Evolutionary conservation across 2,797 vertebrate species (phyloP).

Genomic region (Anguilla marmorata): DNA sequence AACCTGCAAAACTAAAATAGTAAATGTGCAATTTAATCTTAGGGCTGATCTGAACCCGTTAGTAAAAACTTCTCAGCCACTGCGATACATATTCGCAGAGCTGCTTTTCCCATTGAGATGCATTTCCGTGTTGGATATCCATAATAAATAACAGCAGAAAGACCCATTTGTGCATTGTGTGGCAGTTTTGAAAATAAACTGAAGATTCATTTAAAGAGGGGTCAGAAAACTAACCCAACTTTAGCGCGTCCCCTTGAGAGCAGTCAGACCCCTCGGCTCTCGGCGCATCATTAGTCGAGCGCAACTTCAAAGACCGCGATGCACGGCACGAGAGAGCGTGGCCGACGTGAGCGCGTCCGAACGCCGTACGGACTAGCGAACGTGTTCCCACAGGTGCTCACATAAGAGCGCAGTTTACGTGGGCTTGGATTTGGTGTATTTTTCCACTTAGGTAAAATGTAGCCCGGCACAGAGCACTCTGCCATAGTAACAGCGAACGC

Average conservation of each 20-base stretch:
- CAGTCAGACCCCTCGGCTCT: neutral
- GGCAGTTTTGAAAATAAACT: neutral
- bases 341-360: neutral
- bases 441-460: neutral
- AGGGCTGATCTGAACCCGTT: neutral
- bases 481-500: slow-evolving; percentile 12
- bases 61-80: neutral
- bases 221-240: neutral
- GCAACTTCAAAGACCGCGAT: neutral
- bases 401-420: neutral
- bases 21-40: neutral
- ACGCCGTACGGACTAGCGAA: neutral
- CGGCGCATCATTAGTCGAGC: neutral
- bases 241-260: neutral
- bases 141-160: slow-evolving; percentile 1
- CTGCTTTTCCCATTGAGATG: neutral
- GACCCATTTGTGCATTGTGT: neutral
- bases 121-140: neutral
- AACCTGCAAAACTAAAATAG: neutral
- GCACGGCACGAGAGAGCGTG: neutral
- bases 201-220: neutral
- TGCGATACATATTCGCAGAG: neutral
- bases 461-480: neutral
- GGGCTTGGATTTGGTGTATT: neutral
- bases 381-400: neutral